Conservation (phyloP, 2,113 vertebrate genomes). For the Anoplopoma fimbria region DNA sequence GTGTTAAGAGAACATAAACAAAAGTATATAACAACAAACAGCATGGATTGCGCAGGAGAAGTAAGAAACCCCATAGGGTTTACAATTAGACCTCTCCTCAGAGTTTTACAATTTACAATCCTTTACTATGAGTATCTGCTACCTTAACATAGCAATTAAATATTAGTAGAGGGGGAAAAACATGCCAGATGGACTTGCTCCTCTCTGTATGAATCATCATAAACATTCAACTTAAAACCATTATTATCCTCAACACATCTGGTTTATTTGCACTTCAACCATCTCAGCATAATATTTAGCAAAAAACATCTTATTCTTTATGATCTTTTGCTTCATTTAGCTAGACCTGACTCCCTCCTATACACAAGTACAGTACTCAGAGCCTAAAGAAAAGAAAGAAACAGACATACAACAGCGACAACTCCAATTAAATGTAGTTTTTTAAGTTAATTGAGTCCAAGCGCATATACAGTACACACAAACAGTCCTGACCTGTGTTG, state of each 20-base stretch:
- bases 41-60: no score
- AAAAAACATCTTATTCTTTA: not conserved
- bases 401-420: not conserved
- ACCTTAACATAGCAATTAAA: no score
- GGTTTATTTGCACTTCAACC: not conserved
- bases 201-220: conserved; percentile 17
- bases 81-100: not conserved
- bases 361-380: not conserved
- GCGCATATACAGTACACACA: not conserved
- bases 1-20: no score
- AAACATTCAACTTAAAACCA: not conserved
- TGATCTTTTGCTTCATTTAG: not conserved
- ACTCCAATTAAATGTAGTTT: no score
- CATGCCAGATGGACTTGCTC: not conserved
- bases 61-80: not conserved
- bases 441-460: not conserved
- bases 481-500: conserved; percentile 75
- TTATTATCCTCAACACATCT: not conserved
- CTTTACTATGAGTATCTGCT: no score
- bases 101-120: not conserved
- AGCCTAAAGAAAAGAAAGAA: no score
- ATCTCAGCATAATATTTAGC: not conserved
- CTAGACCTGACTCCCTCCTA: not conserved
- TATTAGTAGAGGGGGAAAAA: not conserved
- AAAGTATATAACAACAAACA: not conserved